phyloP scores from a whole-genome alignment of 1,140 invertebrate species.

The Drosophila sp. region DNA sequence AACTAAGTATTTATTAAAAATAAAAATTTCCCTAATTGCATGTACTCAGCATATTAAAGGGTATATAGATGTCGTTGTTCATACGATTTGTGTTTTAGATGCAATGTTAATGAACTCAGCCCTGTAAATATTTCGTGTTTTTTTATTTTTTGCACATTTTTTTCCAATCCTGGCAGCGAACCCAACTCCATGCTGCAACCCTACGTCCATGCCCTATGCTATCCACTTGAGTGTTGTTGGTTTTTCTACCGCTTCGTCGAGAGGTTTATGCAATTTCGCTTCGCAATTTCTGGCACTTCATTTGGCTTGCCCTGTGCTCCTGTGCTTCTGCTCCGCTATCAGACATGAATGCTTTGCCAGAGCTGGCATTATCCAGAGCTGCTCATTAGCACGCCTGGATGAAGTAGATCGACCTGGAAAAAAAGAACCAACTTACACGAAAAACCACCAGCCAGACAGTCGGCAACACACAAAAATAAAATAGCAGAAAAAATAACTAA shows the following conservation, averaged over 20 bases:
- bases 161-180: constrained; percentile 2
- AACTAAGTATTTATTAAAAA: too few species aligned
- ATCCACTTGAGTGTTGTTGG: constrained; percentile 46
- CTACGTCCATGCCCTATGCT: not conserved
- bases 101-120: constrained; percentile 77
- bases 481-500: not conserved
- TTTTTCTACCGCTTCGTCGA: constrained; percentile 54
- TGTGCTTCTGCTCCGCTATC: constrained; percentile 21
- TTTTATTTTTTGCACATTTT: constrained; percentile 19
- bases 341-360: constrained; percentile 46
- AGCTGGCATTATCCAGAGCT: constrained; percentile 38
- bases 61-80: not conserved
- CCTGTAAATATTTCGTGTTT: constrained; percentile 43
- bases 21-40: not conserved
- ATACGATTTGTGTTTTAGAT: constrained; percentile 36
- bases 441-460: constrained; percentile 18
- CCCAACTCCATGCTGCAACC: not conserved
- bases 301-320: constrained; percentile 46
- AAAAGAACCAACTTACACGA: constrained; percentile 19
- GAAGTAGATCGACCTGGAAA: constrained; percentile 57
- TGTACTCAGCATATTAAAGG: not conserved
- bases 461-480: not conserved
- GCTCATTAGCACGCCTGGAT: constrained; percentile 59
- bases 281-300: constrained; percentile 78
- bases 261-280: constrained; percentile 79